Conservation (phyloP, 2,113 vertebrate genomes). For the Tretioscincus oriximinensis region DNA sequence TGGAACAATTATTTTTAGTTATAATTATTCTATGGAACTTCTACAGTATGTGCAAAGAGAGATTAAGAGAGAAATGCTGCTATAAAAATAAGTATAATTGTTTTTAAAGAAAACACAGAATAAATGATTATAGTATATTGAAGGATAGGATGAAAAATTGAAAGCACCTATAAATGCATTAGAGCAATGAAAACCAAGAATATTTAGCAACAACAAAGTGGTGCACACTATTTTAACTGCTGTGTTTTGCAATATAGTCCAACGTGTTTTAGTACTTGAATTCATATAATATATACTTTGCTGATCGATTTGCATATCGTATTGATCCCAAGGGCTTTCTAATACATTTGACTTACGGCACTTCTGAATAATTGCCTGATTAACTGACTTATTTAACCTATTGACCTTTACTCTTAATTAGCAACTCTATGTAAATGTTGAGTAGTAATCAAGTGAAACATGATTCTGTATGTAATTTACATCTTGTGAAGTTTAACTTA, state of each 20-base stretch:
- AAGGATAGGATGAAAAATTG: not conserved
- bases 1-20: not conserved
- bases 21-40: not conserved
- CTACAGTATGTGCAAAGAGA: too few relatives aligned
- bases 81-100: not conserved
- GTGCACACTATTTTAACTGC: conserved; percentile 15
- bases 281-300: conserved; percentile 53
- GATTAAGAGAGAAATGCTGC: too few relatives aligned
- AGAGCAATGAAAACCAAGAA: not conserved
- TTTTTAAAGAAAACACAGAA: not conserved
- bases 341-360: conserved; percentile 73
- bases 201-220: conserved; percentile 1
- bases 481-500: conserved; percentile 43
- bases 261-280: conserved; percentile 60
- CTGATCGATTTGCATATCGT: conserved; percentile 78
- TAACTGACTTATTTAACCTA: conserved; percentile 84
- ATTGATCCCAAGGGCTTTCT: conserved; percentile 77
- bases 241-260: conserved; percentile 53
- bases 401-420: conserved; percentile 84
- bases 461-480: conserved; percentile 61
- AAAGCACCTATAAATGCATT: not conserved
- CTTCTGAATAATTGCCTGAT: conserved; percentile 83
- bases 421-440: conserved; percentile 76
- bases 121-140: not conserved
- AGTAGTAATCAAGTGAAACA: conserved; percentile 74